Conservation (phyloP, 2,888 invertebrate species). For the Drosophila anomelani region DNA sequence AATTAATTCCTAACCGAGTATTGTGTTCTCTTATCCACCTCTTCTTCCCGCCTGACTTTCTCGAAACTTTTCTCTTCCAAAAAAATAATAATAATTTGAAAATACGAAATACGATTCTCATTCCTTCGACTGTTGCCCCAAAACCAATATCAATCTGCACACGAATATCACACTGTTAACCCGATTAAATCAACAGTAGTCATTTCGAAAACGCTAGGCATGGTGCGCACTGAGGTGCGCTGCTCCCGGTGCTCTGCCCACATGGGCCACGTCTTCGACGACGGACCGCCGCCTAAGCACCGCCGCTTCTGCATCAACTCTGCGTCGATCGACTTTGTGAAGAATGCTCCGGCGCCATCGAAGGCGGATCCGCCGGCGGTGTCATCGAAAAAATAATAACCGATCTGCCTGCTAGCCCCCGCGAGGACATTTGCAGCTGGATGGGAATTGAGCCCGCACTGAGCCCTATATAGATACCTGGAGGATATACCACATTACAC, state of each 20-base stretch:
- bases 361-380: slow-evolving; percentile 56
- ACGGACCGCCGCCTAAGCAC: slow-evolving; percentile 96
- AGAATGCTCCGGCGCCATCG: slow-evolving; percentile 50
- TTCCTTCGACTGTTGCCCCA: slow-evolving; percentile 15
- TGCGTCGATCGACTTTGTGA: slow-evolving; percentile 86
- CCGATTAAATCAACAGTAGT: slow-evolving; percentile 86
- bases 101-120: slow-evolving; percentile 16
- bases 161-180: slow-evolving; percentile 38
- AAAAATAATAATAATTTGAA: slow-evolving; percentile 28
- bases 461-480: slow-evolving; percentile 13
- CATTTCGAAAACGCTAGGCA: slow-evolving; percentile 89
- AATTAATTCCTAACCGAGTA: slow-evolving; percentile 76
- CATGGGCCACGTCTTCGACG: slow-evolving; percentile 98
- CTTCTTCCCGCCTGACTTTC: slow-evolving; percentile 69
- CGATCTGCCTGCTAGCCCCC: slow-evolving; percentile 12
- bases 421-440: slow-evolving; percentile 16
- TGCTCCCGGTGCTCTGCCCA: slow-evolving; percentile 97
- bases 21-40: slow-evolving; percentile 77
- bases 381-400: slow-evolving; percentile 74
- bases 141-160: slow-evolving; percentile 14
- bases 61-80: slow-evolving; percentile 48
- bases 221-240: slow-evolving; percentile 97
- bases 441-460: slow-evolving; percentile 5
- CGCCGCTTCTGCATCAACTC: slow-evolving; percentile 99
- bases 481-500: slow-evolving; percentile 19